Evolutionary conservation across 2,797 vertebrate genomes (phyloP), one percentile per base, ranked within the genome.

Genomic region (Dallia pectoralis): DNA sequence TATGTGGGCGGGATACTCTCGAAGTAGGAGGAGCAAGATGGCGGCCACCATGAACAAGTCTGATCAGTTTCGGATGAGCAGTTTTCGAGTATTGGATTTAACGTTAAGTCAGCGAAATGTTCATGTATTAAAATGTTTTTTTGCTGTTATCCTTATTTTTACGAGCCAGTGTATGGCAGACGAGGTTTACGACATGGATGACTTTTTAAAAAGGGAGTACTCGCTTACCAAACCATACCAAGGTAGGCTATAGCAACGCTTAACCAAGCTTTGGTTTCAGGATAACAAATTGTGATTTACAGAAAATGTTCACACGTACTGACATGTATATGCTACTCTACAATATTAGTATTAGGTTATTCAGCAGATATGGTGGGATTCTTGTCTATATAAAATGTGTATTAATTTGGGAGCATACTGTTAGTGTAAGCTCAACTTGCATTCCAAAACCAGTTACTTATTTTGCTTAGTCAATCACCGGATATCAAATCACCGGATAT

Each of bases 151-250:
- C 69, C 70, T 70, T 87, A 0, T 73, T 47, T 5, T 84, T 80
- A 49, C 61, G 65, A 70, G 56, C 78, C 80, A 61, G 73, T 82
- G 84, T 73, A n/a, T 75, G 69, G 90, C 89, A 0, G 88, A 89
- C 62, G 84, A 91, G 12, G 89, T 86, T 25, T 94, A 93, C 32
- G 94, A 95, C 49, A 78, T 88, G 65, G 95, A 96, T 68, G 95
- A 97, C 29, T 96, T 97, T 87, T 79, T 97, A 75, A 98, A 98
- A 84, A 90, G 96, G 73, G 96, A 97, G 73, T 96, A 96, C 73
- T 96, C 95, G n/a, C 87, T 98, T 70, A 90, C 85, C 15, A 97
- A 97, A 74, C 97, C 97, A 0, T 98, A 97, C 84, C 94, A 95
- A 73, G 96, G 96, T 97, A 81, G 81, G 51, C 32, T 40, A 22